Evolutionary conservation across 2,113 vertebrate genomes (phyloP).

Genomic region (Willisornis vidua): DNA sequence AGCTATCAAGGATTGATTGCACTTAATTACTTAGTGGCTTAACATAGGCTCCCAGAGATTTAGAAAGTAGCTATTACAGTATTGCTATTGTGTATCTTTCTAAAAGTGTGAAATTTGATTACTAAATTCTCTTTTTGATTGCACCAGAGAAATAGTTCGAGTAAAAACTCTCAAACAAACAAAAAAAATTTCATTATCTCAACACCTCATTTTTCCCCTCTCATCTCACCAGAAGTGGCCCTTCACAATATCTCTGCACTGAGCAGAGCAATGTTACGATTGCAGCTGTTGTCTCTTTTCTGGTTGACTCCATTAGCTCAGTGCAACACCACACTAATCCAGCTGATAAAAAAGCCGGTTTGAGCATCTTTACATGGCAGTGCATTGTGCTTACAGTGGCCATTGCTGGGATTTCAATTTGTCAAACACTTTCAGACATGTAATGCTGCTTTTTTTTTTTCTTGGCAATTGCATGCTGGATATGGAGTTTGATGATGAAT

Average conservation of each 20-base stretch:
- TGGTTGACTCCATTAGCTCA: not conserved
- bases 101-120: not conserved
- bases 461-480: not conserved
- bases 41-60: not conserved
- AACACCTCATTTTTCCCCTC: not conserved
- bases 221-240: not conserved
- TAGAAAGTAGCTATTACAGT: not conserved
- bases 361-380: not conserved
- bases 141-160: not conserved
- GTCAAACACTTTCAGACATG: not conserved
- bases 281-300: not conserved
- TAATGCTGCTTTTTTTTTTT: not conserved
- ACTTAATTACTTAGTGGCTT: not conserved
- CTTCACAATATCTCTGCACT: not conserved
- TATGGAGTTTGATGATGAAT: not conserved
- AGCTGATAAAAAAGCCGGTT: not conserved
- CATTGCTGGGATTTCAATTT: not conserved
- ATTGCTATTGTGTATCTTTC: not conserved
- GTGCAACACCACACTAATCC: not conserved
- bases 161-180: not conserved
- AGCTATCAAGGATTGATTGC: conserved; percentile 4
- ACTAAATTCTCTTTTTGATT: not conserved
- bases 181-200: not conserved
- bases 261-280: not conserved
- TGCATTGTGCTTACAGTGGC: not conserved